Evolutionary conservation across 1,140 invertebrate genomes (phyloP), one percentile per base, ranked within the genome.

Genomic region (Centruroides sculpturatus): DNA sequence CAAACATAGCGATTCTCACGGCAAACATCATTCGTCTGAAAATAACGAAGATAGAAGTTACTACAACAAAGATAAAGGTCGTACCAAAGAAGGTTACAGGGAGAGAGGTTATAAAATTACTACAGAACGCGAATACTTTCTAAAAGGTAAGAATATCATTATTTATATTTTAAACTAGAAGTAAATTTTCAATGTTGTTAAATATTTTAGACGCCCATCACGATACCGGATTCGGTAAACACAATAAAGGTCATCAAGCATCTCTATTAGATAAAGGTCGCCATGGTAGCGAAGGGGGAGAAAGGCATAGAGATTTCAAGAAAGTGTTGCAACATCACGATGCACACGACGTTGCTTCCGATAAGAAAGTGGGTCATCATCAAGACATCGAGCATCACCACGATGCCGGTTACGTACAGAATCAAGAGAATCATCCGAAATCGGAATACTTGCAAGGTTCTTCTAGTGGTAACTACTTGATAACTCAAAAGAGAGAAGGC

Each of bases 61-160:
- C 46, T 2, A 52, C 23, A 57, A 68, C 35, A 62, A 62, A 41
- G 57, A 63, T 41, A 66, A 66, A 34, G 67, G 67, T 4, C 57
- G 67, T 34, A 55, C 62, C n/a, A 66, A 68, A 47, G 66, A 64
- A 48, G 67, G 67, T 10, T 68, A 66, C 53, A 63, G 64, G 46
- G 67, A 68, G 51, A 64, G 62, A 53, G 65, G 67, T 36, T 68
- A 68, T 56, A 68, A 66, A 46, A 68, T 68, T 11, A 65, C 60
- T 5, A 66, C 67, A 3, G 67, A 68, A 49, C 57, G 61, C 7
- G 67, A 66, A 36, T 64, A 64, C n/a, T 64, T 64, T 46, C 47
- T 64, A 10, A 64, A 64, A 48, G 63, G 63, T 61, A 35, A 49
- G 35, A 35, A 47, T 10, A 47, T 35, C 13, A 9, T 13, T 36